Evolutionary conservation across 2,113 vertebrate species (phyloP).

Genomic region (Charina bottae): DNA sequence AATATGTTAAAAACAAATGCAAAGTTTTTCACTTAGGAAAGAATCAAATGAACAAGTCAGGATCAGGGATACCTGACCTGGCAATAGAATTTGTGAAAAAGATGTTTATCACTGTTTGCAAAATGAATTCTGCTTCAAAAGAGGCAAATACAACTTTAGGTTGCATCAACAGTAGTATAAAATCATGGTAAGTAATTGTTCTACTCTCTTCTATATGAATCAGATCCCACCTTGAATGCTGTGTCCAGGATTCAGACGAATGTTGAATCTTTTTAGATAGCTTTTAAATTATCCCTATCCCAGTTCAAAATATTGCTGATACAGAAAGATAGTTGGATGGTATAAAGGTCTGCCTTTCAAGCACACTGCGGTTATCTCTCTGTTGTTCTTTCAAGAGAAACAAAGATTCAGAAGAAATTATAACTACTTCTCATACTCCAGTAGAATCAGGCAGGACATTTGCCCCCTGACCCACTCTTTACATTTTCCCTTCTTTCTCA

Average conservation of each 20-base stretch:
- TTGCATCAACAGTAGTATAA: not conserved
- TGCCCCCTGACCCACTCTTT: not conserved
- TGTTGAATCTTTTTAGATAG: not conserved
- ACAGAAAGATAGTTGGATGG: not conserved
- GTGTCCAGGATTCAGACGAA: not conserved
- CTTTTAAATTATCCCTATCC: not conserved
- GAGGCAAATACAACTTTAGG: too few relatives aligned
- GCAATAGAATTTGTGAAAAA: too few relatives aligned
- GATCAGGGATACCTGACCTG: too few relatives aligned
- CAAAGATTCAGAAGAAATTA: not conserved
- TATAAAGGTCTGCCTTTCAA: not conserved
- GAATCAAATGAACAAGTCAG: too few relatives aligned
- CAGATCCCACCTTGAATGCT: not conserved
- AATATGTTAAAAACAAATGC: too few relatives aligned
- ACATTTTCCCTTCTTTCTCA: not conserved
- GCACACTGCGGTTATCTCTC: not conserved
- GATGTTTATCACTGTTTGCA: too few relatives aligned
- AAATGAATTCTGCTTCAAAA: too few relatives aligned
- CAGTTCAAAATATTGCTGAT: not conserved
- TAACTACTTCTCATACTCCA: not conserved
- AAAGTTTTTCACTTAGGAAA: too few relatives aligned
- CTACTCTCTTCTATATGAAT: not conserved
- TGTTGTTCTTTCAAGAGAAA: not conserved
- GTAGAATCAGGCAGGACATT: not conserved
- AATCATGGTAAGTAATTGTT: not conserved